Conservation (phyloP, 2,797 vertebrate species). For the Onychomys torridus region DNA sequence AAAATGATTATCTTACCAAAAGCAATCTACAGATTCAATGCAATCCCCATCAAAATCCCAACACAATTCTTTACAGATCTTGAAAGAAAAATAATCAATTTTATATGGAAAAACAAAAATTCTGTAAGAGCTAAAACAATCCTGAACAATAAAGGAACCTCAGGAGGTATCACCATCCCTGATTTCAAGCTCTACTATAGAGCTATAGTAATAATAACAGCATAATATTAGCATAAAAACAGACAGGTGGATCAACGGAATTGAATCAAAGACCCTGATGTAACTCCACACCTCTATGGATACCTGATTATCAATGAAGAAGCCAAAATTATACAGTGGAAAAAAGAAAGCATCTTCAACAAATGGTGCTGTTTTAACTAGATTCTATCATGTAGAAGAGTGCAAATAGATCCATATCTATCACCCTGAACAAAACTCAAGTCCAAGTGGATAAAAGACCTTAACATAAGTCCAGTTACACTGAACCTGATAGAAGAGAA, state of each 20-base stretch:
- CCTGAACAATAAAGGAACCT: not conserved
- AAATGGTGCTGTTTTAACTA: not conserved
- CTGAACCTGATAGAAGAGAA: not conserved
- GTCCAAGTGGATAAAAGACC: not conserved
- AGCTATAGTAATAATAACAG: not conserved
- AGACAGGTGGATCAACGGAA: not conserved
- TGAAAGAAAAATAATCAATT: not conserved
- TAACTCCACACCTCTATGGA: not conserved
- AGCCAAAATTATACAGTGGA: not conserved
- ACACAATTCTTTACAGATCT: not conserved
- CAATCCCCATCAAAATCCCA: not conserved
- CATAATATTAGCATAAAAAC: not conserved
- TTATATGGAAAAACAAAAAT: not conserved
- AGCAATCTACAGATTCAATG: not conserved
- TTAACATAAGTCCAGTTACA: not conserved
- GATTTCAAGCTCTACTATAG: not conserved
- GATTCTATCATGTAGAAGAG: not conserved
- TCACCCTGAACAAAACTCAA: not conserved
- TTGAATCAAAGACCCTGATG: not conserved
- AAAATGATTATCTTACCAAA: not conserved
- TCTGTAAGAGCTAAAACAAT: not conserved
- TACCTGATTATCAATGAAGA: not conserved
- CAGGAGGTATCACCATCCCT: not conserved
- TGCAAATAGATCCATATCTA: not conserved
- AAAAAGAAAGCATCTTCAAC: not conserved